Evolutionary conservation across 2,113 vertebrate species (phyloP), one percentile per base, ranked within the genome.

Genomic region (Elaphurus davidianus): DNA sequence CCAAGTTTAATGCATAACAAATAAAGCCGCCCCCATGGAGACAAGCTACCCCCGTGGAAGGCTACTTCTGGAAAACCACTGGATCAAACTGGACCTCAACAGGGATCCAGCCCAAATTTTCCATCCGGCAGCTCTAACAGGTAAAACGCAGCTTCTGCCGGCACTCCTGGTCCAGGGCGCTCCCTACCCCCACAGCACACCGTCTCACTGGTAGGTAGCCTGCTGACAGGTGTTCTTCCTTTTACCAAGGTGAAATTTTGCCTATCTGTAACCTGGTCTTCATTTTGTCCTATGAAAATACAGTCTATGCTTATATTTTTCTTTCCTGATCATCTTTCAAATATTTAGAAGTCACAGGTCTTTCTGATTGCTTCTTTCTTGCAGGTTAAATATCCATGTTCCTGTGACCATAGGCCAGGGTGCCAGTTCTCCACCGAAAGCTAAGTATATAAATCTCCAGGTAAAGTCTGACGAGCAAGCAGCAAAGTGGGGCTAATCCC

Each of bases 1-100:
- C 52, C 36, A 36, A 33, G 85, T 87, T 97, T 43, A 86, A 94
- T 79, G 67, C 12, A 81, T 94, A 90, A 91, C 36, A 91, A 94
- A 59, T 23, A 23, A 92, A 94, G 71, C 27, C 16, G 19, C 2
- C 19, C 21, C 36, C 36, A 74, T 40, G 67, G 19, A 40, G 64
- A 71, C 13, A 91, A 90, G 8, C 19, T 45, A 90, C 7, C 13
- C n/a, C 25, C 10, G 1, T 50, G 40, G 33, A 96, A 96, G 94
- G 78, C 30, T 94, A 57, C 78, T 94, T 67, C 78, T 87, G n/a
- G 67, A 76, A 97, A 91, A 83, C 45, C 55, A 86, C 0, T 55
- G 30, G 57, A 87, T 60, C 79, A 47, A n/a, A 87, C 87, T 27
- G 62, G 43, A 62, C 60, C 30, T 8, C 25, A 55, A 47, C 1